Evolutionary conservation across 37 sponge, comb jelly and placozoan species (phyloP), one percentile per base, ranked within the genome.

Genomic region (Dysidea cf. avara): DNA sequence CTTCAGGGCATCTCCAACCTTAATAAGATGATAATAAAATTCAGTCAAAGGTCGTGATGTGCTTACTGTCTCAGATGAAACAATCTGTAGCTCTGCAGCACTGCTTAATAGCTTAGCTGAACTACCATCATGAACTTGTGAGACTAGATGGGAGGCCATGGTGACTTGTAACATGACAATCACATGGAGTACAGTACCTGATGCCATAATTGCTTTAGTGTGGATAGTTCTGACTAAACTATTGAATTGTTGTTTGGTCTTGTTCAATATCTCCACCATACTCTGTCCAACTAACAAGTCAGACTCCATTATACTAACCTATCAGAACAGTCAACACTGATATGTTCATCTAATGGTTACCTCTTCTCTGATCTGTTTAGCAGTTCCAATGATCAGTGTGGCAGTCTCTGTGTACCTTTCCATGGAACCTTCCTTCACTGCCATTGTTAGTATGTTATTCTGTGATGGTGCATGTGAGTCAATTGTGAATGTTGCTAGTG

Each of bases 1-100:
- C 7, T 49, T 40, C 40, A 88, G 69, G 24, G 84, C 89, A 38
- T 82, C 84, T 9, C 75, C 80, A 67, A 88, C 74, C 89, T 88
- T n/a, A n/a, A n/a, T n/a, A n/a, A n/a, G n/a, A n/a, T n/a, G n/a
- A n/a, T n/a, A n/a, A n/a, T n/a, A n/a, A n/a, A n/a, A n/a, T n/a
- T n/a, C n/a, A n/a, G n/a, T n/a, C n/a, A n/a, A n/a, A n/a, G n/a
- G n/a, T 35, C 51, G 39, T 16, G 17, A 1, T 47, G 16, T 20
- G 36, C 88, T 61, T 33, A 83, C 89, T 26, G 73, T 83, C 57
- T 78, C 74, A 3, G 83, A 74, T 50, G 79, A 67, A 49, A 83
- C 13, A 7, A 79, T 75, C 33, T 79, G 80, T 7, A 88, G 58
- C 1, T 69, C 61, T 13, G 47, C 73, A n/a, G 37, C 72, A 30